These are phyloP conservation scores for Forbesichthys papilliferus DNA, from an alignment of 2,113 vertebrate genomes.

Conservation along the genomic window DNA sequence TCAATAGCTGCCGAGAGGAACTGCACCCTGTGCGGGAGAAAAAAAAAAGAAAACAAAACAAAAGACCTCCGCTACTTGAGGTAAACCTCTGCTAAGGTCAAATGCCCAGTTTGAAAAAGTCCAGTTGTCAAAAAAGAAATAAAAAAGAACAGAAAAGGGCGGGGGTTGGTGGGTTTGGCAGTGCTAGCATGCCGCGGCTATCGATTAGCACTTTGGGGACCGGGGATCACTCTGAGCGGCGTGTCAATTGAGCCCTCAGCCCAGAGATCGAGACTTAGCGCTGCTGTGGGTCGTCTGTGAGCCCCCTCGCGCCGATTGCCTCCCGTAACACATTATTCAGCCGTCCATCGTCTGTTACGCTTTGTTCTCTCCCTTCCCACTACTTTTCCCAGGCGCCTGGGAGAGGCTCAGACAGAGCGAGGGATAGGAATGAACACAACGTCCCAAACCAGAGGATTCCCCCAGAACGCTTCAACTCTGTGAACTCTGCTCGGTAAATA, in stretches of 20 bases:
- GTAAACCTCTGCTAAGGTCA: not conserved
- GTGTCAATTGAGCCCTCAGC: conserved; percentile 18
- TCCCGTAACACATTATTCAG: conserved; percentile 28
- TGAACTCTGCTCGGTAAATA: conserved; percentile 55
- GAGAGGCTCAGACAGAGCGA: conserved; percentile 45
- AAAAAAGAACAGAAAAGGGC: no score
- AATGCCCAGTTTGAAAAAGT: not conserved
- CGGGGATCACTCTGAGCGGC: not conserved
- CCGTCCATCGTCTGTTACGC: conserved; percentile 16
- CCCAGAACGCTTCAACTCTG: conserved; percentile 40
- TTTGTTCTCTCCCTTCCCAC: conserved; percentile 37
- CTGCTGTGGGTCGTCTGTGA: not conserved
- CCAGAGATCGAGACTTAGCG: not conserved
- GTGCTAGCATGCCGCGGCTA: not conserved
- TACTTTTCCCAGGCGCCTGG: conserved; percentile 39
- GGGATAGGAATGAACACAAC: conserved; percentile 50
- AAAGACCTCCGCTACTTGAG: not conserved
- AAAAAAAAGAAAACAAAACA: not conserved
- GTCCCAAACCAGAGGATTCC: conserved; percentile 48
- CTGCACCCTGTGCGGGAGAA: conserved; percentile 1
- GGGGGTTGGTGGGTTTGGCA: no score
- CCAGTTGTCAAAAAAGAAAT: no score
- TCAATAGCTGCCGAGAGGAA: conserved; percentile 36
- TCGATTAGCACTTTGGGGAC: not conserved
- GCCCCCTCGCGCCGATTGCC: conserved; percentile 15